phyloP scores from a whole-genome alignment of 2,113 vertebrate genomes.

The Dissostichus mawsoni region DNA sequence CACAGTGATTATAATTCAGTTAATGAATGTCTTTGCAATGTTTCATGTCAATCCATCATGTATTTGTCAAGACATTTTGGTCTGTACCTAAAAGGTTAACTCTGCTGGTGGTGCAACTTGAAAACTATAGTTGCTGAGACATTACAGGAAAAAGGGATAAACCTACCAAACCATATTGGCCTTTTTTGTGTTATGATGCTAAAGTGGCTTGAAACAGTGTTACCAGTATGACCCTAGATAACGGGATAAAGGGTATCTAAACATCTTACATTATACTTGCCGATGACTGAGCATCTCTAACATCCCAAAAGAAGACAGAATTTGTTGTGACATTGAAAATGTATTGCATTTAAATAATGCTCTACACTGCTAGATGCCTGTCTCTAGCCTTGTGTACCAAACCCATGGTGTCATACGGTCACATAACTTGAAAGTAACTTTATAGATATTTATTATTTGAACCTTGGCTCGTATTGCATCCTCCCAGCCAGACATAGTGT shows the following conservation, averaged over 20 bases:
- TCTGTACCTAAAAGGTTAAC: no score
- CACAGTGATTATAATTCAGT: no score
- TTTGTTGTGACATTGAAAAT: conserved; percentile 7
- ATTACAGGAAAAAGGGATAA: no score
- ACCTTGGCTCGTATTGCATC: no score
- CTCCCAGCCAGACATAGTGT: not conserved
- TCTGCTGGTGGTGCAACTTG: no score
- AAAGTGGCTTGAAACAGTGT: no score
- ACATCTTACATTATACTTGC: not conserved
- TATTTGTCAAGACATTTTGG: no score
- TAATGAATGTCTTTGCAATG: no score
- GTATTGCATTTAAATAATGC: conserved; percentile 6
- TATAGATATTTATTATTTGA: conserved; percentile 14
- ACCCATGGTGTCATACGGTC: not conserved
- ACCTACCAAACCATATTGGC: no score
- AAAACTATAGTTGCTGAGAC: no score
- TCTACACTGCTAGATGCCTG: conserved; percentile 5
- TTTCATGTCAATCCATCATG: no score
- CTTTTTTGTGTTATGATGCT: no score
- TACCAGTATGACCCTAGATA: not conserved
- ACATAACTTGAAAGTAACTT: conserved; percentile 27
- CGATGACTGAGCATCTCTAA: not conserved
- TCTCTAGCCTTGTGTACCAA: not conserved
- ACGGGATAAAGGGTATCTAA: not conserved
- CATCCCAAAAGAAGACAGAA: not conserved